Evolutionary conservation across 1,140 invertebrate genomes (phyloP), one percentile per base, ranked within the genome.

Genomic region (Glossosoma conforme): DNA sequence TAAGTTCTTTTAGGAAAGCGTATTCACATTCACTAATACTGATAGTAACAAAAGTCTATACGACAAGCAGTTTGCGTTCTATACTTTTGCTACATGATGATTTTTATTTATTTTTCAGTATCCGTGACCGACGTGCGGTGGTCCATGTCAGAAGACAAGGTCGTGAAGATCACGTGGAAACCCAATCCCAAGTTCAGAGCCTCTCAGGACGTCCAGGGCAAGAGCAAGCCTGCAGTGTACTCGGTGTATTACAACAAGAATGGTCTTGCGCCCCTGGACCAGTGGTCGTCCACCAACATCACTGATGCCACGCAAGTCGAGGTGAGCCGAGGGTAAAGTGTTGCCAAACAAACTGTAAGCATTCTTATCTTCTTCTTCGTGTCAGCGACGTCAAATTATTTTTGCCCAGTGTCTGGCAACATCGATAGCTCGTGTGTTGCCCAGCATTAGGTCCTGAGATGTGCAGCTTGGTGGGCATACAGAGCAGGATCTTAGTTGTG

Each of bases 221-320:
- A 36, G 44, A 13, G 13, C 18, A 15, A 35, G 20, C 40, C 42
- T 2, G 15, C 50, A 14, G 38, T 33, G 9, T 70, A 69, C 60
- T 64, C 63, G 1, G 66, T 71, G 22, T 58, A 55, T 38, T 60
- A 70, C 60, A 67, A 59, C 53, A 36, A 60, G 2, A 52, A 66
- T 24, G 53, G 61, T 6, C 54, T 53, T 4, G 44, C 63, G 38
- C 68, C 66, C 0, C 41, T 69, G 5, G 58, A 63, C 10, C 46
- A 61, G 40, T 73, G 70, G 70, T 52, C 60, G 5, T 47, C 60
- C 0, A 42, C 63, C 4, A 56, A 65, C n/a, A 62, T 59, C 15
- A 59, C 62, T 15, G 32, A 49, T 4, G 54, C 40, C 2, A 68
- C 62, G 33, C 58, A 60, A 36, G 64, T 60, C 1, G 21, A 66